phyloP scores from a whole-genome alignment of 2,888 invertebrate species.

The Sarcophaga variegata region DNA sequence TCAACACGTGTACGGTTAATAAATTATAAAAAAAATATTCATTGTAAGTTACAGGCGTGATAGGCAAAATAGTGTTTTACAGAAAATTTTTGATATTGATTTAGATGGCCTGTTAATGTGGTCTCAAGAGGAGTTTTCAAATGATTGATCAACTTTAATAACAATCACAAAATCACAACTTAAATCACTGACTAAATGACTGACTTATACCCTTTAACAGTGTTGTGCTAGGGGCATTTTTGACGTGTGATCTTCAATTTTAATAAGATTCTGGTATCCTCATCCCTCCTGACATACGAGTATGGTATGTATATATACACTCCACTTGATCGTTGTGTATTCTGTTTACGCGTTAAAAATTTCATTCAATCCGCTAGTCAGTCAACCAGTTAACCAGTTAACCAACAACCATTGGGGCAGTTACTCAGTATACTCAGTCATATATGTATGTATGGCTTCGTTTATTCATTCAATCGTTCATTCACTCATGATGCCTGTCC shows the following conservation, averaged over 20 bases:
- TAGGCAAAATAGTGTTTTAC: neutral
- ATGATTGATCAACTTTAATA: conserved; percentile 58
- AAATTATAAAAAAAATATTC: neutral
- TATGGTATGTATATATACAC: neutral
- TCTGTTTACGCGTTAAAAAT: conserved; percentile 6
- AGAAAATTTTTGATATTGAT: conserved; percentile 7
- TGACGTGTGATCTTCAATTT: conserved; percentile 62
- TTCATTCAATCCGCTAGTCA: conserved; percentile 38
- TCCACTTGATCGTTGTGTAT: conserved; percentile 29
- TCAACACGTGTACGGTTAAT: neutral
- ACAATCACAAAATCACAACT: conserved; percentile 50
- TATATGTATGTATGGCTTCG: neutral
- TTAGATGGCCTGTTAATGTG: conserved; percentile 36
- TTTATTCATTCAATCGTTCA: conserved; percentile 46
- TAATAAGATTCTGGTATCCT: conserved; percentile 50
- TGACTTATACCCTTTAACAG: conserved; percentile 13
- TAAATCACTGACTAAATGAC: conserved; percentile 32
- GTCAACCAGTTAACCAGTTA: neutral
- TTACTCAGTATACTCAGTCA: neutral
- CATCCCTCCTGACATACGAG: neutral
- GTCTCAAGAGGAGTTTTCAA: conserved; percentile 41
- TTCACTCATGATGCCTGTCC: conserved; percentile 55
- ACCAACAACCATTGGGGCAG: too few relatives aligned
- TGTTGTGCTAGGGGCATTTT: conserved; percentile 35
- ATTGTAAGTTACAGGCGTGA: neutral